Percentiles rank a stretch among this genome's conserved stretches.
Conservation (phyloP, 2,113 vertebrate genomes). For the Eidolon helvum region DNA sequence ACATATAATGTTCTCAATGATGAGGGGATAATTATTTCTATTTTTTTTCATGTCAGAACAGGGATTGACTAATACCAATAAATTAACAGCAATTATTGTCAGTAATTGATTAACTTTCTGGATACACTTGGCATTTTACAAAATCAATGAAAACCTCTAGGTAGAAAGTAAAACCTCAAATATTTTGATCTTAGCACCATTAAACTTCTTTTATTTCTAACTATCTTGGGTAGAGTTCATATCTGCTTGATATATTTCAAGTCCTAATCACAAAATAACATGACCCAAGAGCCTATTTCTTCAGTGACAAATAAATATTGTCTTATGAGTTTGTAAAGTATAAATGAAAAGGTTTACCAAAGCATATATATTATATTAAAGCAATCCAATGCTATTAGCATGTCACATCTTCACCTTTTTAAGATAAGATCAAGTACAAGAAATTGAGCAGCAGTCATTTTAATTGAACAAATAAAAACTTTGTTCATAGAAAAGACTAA, state of each 20-base stretch:
- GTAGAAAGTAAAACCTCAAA: constrained; percentile 22
- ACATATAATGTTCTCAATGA: not conserved
- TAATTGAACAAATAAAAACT: not conserved
- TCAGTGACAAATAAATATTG: not conserved
- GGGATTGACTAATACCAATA: not conserved
- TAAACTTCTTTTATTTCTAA: constrained; percentile 1
- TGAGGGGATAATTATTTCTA: not conserved
- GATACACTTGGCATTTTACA: not conserved
- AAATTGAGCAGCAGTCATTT: constrained; percentile 27
- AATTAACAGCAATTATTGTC: not conserved
- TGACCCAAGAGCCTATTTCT: not conserved
- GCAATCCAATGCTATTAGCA: not conserved
- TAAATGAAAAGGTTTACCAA: not conserved
- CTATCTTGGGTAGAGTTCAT: not conserved
- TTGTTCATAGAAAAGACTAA: not conserved
- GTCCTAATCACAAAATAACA: constrained; percentile 41
- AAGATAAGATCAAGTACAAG: not conserved
- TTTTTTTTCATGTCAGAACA: not conserved
- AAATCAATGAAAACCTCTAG: not conserved
- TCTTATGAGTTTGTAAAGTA: not conserved
- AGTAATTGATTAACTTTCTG: not conserved
- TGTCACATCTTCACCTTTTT: not conserved
- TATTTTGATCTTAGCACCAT: not conserved
- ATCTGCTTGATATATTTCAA: not conserved
- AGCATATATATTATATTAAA: not conserved